phyloP scores from a whole-genome alignment of 2,113 vertebrate species.

The Laterallus jamaicensis region DNA sequence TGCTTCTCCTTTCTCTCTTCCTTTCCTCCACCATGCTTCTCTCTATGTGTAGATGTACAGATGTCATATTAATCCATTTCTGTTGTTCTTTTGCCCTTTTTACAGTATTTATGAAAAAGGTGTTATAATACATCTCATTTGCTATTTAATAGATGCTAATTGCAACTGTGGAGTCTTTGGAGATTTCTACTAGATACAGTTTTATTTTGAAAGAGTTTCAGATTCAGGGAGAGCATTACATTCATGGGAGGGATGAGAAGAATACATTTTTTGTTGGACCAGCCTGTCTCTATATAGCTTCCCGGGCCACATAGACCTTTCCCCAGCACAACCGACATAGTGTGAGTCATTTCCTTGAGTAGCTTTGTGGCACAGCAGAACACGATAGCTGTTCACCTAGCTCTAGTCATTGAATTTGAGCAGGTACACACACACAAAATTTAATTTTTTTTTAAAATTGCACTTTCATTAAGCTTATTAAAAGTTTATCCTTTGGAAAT shows the following conservation, averaged over 20 bases:
- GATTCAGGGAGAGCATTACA: background rate
- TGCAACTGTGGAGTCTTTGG: background rate
- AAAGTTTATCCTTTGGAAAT: background rate
- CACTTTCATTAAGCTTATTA: background rate
- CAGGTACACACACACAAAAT: too few species aligned
- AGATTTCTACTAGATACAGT: background rate
- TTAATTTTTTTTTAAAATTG: too few species aligned
- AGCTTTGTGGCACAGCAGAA: background rate
- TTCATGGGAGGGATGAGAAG: background rate
- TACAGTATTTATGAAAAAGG: background rate
- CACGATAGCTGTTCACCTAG: background rate
- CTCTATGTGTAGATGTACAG: background rate
- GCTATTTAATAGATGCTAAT: background rate
- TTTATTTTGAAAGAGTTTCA: background rate
- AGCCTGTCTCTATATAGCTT: background rate
- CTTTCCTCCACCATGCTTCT: background rate
- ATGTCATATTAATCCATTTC: background rate
- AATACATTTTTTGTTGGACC: background rate
- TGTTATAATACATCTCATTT: background rate
- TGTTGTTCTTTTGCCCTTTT: background rate
- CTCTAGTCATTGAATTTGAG: background rate
- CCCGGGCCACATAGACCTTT: background rate
- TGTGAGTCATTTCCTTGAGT: background rate
- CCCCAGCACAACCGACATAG: background rate
- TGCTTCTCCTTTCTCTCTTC: background rate